These are phyloP conservation scores for Myopa testacea DNA, from an alignment of 2,888 invertebrate genomes.

Conservation along the genomic window DNA sequence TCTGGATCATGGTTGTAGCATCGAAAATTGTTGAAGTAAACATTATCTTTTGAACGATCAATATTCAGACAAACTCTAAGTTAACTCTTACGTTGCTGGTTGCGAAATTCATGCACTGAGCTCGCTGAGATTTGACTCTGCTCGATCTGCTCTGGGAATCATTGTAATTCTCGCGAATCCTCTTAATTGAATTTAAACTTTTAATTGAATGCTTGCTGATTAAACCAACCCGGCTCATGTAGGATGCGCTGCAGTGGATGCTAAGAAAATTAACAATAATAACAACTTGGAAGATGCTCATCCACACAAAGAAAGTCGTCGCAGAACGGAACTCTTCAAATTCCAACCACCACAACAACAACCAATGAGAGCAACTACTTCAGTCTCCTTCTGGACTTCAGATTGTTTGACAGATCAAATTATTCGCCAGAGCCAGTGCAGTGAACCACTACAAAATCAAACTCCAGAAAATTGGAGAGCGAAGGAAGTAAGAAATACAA, in stretches of 20 bases:
- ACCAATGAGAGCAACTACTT: slow-evolving; percentile 1
- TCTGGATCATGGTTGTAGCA: no score
- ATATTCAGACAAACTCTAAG: no score
- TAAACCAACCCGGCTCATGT: not conserved
- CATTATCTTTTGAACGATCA: no score
- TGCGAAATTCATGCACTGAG: no score
- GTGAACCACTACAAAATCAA: not conserved
- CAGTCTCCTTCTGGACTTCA: not conserved
- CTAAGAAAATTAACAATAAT: not conserved
- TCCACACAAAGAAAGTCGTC: not conserved
- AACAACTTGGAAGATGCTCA: not conserved
- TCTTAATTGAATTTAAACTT: not conserved
- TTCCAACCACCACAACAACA: not conserved
- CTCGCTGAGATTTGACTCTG: no score
- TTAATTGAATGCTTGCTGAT: not conserved
- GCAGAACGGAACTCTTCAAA: not conserved
- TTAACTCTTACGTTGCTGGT: no score
- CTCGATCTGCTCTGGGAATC: no score
- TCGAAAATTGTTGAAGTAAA: no score
- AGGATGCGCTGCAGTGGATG: not conserved
- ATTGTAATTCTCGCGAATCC: no score
- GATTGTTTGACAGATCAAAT: not conserved
- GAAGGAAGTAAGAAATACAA: slow-evolving; percentile 1
- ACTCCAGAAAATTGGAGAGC: not conserved
- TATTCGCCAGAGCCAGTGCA: not conserved